Evolutionary conservation across 2,113 vertebrate species (phyloP), one percentile per base, ranked within the genome.

Genomic region (Muntiacus muntjak): DNA sequence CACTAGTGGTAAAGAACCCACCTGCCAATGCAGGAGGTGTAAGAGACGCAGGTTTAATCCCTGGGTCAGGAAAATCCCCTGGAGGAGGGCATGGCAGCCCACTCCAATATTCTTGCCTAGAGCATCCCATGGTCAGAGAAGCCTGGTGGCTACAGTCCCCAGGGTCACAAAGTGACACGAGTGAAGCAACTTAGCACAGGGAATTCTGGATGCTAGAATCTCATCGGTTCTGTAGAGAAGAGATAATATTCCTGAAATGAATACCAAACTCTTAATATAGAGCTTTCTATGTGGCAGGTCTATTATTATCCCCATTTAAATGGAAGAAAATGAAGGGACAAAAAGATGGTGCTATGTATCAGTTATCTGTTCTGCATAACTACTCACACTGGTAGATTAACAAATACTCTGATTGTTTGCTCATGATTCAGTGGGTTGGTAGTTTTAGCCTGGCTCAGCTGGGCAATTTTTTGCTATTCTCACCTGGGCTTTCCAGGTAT

Each of bases 91-190:
- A 12, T 71, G n/a, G n/a, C n/a, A 71, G 21, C 19, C 64, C 64
- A 23, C 64, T 36, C 4, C n/a, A 36, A n/a, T 71, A 36, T 71
- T 71, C 64, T 36, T 36, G n/a, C 64, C 64, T 71, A 36, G 64
- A 71, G 64, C 64, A 36, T 36, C n/a, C 64, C 19, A 6, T 12
- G 64, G 64, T 36, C n/a, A 71, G n/a, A 71, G n/a, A 71, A 23
- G 67, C n/a, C 0, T 40, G 67, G 67, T 0, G 0, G n/a, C 67
- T 71, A 36, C n/a, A 36, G 9, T 71, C n/a, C n/a, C 17, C 36
- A 1, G n/a, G n/a, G n/a, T 71, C 19, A 0, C 67, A 71, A 64
- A 64, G n/a, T 23, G n/a, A 36, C n/a, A 36, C 2, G 2, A 71
- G 9, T 71, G n/a, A 71, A 36, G n/a, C 67, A 71, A 23, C 67